A percentile compares a stretch with the other conserved stretches of the same genome.
Conservation (phyloP, 2,888 invertebrate species). For the Noctua janthina region DNA sequence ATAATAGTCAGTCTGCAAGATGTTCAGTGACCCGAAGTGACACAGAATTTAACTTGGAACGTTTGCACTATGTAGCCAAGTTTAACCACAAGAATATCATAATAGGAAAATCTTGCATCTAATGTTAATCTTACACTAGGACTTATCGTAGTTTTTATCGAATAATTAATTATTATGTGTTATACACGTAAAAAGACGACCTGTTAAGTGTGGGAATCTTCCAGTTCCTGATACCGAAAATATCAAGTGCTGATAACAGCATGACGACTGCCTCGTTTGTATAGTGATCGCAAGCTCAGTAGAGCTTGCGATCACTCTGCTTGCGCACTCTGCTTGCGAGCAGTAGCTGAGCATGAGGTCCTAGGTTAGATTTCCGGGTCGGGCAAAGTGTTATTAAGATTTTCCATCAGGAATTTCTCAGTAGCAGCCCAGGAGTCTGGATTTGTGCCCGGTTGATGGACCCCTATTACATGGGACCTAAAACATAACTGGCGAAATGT, state of each 20-base stretch:
- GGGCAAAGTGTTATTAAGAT: not conserved
- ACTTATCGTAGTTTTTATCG: not conserved
- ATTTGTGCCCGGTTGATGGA: not conserved
- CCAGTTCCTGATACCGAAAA: too few species aligned
- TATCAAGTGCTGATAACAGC: not conserved
- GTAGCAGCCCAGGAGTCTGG: not conserved
- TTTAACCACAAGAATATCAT: not conserved
- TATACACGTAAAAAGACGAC: not conserved
- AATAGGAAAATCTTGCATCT: not conserved
- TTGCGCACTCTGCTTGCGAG: too few species aligned
- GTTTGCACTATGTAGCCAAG: constrained; percentile 8
- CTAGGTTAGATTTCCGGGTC: not conserved
- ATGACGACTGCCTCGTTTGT: not conserved
- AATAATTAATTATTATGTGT: not conserved
- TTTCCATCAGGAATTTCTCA: not conserved
- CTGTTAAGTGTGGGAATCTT: not conserved
- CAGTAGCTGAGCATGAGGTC: not conserved
- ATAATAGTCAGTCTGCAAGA: constrained; percentile 42
- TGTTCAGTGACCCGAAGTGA: constrained; percentile 22
- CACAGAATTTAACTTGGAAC: constrained; percentile 23
- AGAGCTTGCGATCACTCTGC: too few species aligned
- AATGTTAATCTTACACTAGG: not conserved
- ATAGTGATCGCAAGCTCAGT: too few species aligned
- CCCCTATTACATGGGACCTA: not conserved
- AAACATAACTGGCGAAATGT: not conserved